Evolutionary conservation across 2,113 vertebrate genomes (phyloP).

Genomic region (Hippocampus comes): DNA sequence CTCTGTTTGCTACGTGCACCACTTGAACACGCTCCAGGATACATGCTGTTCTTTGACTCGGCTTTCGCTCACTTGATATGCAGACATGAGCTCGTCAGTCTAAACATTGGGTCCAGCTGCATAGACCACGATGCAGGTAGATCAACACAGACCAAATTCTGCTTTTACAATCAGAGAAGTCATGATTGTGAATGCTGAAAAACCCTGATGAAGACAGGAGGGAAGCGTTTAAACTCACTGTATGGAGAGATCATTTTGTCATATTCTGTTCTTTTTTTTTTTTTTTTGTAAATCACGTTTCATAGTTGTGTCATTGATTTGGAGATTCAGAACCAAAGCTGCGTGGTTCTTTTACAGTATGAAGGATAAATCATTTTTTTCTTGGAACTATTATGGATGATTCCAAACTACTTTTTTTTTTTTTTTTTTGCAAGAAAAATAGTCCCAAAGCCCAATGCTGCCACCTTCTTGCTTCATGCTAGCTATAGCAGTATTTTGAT

Average conservation of each 20-base stretch:
- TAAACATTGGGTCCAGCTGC: neutral
- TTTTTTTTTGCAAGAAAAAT: too few species aligned
- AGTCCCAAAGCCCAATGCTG: too few species aligned
- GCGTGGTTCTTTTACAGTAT: too few species aligned
- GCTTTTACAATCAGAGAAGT: neutral
- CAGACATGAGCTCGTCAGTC: slow-evolving; percentile 14
- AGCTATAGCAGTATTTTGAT: too few species aligned
- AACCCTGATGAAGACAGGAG: neutral
- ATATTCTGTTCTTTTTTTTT: too few species aligned
- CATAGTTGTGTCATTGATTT: neutral
- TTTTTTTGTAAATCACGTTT: neutral
- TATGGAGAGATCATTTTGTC: neutral
- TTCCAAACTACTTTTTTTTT: too few species aligned
- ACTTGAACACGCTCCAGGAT: slow-evolving; percentile 30
- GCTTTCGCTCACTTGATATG: slow-evolving; percentile 13
- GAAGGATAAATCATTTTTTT: too few species aligned
- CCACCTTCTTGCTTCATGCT: too few species aligned
- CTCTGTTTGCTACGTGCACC: slow-evolving; percentile 41
- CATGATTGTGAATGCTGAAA: neutral
- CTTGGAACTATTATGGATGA: too few species aligned
- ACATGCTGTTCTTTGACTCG: slow-evolving; percentile 22
- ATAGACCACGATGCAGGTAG: too few species aligned
- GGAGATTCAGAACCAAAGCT: neutral
- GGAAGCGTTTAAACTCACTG: neutral
- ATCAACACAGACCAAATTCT: neutral